phyloP scores from a whole-genome alignment of 2,797 vertebrate species.

The Cossypha dichroa region DNA sequence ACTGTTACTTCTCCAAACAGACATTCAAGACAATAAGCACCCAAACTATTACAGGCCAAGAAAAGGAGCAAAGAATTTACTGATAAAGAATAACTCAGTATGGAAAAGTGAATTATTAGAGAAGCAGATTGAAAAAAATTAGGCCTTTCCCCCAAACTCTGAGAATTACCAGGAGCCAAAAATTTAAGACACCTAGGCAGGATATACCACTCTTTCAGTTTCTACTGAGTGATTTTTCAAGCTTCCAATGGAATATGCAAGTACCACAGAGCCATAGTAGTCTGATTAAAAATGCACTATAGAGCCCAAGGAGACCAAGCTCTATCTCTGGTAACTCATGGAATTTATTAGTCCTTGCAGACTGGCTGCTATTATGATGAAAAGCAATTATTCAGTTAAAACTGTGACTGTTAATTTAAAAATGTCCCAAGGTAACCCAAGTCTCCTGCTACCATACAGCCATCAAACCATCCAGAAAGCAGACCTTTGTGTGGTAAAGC shows the following conservation, averaged over 20 bases:
- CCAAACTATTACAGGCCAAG: background rate
- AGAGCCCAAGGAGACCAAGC: background rate
- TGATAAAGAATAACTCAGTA: background rate
- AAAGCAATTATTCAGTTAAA: constrained; percentile 14
- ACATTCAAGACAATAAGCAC: background rate
- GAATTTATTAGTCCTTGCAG: constrained; percentile 29
- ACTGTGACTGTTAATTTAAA: constrained; percentile 15
- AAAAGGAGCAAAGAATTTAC: background rate
- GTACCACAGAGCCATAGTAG: background rate
- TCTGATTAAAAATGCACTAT: background rate
- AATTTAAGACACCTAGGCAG: background rate
- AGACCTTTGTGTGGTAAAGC: background rate
- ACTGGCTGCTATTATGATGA: background rate
- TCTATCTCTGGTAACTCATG: background rate
- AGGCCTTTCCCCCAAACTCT: background rate
- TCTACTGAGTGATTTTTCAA: constrained; percentile 13
- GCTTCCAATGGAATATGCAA: background rate
- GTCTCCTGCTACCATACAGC: background rate
- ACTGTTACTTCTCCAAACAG: background rate
- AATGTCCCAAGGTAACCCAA: background rate
- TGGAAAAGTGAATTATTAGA: background rate
- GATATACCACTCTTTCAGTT: background rate
- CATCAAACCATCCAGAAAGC: background rate
- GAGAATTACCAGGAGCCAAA: background rate
- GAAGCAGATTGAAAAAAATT: background rate